Percentiles rank a stretch among this genome's conserved stretches.
These are phyloP conservation scores for Reticulitermes speratus DNA, from an alignment of 1,140 invertebrate genomes.

Conservation along the genomic window DNA sequence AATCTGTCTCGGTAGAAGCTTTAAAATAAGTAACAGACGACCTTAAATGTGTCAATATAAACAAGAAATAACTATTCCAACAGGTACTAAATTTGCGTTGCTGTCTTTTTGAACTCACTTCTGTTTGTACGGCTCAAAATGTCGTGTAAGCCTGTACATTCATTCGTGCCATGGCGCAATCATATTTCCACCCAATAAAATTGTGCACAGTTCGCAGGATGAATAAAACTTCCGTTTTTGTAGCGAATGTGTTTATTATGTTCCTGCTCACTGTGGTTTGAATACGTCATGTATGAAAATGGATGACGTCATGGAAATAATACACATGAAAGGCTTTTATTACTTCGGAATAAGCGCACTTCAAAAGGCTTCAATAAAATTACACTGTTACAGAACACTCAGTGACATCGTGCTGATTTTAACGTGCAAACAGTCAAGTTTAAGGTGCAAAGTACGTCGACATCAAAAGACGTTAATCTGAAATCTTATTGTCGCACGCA, in stretches of 20 bases:
- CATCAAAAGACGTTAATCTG: too few species aligned
- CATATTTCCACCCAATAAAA: slow-evolving; percentile 11
- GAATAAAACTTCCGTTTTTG: background rate
- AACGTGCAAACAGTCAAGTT: too few species aligned
- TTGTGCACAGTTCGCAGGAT: background rate
- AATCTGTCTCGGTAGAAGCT: background rate
- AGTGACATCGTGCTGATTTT: too few species aligned
- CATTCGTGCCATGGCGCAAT: background rate
- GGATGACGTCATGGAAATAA: background rate
- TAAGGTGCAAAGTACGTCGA: too few species aligned
- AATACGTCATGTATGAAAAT: background rate
- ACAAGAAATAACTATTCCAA: background rate
- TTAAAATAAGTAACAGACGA: background rate
- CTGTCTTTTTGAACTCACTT: background rate
- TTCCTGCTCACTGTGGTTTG: background rate
- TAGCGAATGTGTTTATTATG: background rate
- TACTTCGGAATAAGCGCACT: background rate
- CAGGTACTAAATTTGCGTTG: background rate
- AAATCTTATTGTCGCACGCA: too few species aligned
- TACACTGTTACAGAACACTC: too few species aligned
- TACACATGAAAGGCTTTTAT: background rate
- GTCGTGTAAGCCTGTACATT: background rate
- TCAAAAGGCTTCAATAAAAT: background rate
- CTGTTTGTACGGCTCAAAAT: background rate
- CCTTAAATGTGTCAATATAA: background rate